Percentiles rank a stretch among this genome's conserved stretches.
These are phyloP conservation scores for Zaprionus lineosus DNA, from an alignment of 2,888 invertebrate species.

Conservation along the genomic window DNA sequence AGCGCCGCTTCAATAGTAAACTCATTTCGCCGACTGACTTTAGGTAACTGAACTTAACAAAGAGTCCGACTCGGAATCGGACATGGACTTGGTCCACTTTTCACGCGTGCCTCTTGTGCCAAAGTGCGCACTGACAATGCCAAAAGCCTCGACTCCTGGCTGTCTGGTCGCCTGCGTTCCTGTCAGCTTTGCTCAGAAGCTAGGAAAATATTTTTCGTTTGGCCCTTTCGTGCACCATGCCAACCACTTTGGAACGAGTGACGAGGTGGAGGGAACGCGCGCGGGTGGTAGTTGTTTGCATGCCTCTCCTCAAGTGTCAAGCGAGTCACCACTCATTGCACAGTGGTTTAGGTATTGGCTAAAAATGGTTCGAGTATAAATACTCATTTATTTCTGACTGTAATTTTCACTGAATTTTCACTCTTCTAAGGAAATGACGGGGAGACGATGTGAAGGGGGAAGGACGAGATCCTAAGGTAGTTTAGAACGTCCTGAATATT, in stretches of 20 bases:
- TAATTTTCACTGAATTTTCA: too few species aligned
- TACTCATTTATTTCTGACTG: too few species aligned
- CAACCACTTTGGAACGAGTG: slow-evolving; percentile 53
- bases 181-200: slow-evolving; percentile 19
- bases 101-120: slow-evolving; percentile 26
- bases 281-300: slow-evolving; percentile 57
- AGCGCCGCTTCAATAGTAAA: slow-evolving; percentile 69
- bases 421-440: too few species aligned
- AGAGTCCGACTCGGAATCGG: background rate
- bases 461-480: too few species aligned
- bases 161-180: slow-evolving; percentile 4
- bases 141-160: slow-evolving; percentile 26
- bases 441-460: too few species aligned
- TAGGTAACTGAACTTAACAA: background rate
- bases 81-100: slow-evolving; percentile 8
- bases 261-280: slow-evolving; percentile 3
- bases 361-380: too few species aligned
- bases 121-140: slow-evolving; percentile 41
- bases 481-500: too few species aligned
- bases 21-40: slow-evolving; percentile 51
- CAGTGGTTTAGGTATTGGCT: too few species aligned
- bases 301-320: slow-evolving; percentile 49
- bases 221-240: slow-evolving; percentile 79
- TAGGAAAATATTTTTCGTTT: slow-evolving; percentile 76
- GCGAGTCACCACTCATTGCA: slow-evolving; percentile 35